phyloP scores from a whole-genome alignment of 2,113 vertebrate species.

The Bubalus kerabau region DNA sequence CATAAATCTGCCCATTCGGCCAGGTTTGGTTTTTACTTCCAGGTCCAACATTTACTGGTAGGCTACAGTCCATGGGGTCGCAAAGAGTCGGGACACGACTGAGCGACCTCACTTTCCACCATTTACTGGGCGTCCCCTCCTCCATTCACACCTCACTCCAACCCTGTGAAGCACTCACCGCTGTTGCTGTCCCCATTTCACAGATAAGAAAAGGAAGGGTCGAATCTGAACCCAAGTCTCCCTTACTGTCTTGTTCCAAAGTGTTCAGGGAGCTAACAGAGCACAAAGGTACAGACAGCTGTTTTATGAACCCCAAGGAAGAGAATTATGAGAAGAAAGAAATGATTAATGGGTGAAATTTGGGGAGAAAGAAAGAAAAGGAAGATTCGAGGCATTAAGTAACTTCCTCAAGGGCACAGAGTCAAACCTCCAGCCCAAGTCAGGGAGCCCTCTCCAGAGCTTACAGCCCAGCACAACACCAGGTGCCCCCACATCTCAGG shows the following conservation, averaged over 20 bases:
- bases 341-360: background rate
- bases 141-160: background rate
- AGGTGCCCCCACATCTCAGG: background rate
- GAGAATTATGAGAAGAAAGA: background rate
- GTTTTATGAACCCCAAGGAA: background rate
- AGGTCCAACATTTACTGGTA: background rate
- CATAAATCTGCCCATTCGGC: background rate
- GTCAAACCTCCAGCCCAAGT: background rate
- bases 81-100: too few species aligned
- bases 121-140: background rate
- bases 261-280: background rate
- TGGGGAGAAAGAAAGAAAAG: background rate
- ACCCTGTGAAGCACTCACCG: background rate
- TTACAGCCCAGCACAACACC: background rate
- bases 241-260: background rate
- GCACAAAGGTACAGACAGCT: background rate
- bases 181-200: background rate
- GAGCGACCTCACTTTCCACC: background rate
- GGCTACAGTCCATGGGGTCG: too few species aligned
- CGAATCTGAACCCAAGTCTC: background rate
- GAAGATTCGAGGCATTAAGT: background rate
- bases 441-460: background rate
- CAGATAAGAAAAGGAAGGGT: background rate
- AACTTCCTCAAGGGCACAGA: background rate
- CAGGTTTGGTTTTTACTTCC: background rate